phyloP scores from a whole-genome alignment of 2,797 vertebrate species.

The Dipus sagitta region DNA sequence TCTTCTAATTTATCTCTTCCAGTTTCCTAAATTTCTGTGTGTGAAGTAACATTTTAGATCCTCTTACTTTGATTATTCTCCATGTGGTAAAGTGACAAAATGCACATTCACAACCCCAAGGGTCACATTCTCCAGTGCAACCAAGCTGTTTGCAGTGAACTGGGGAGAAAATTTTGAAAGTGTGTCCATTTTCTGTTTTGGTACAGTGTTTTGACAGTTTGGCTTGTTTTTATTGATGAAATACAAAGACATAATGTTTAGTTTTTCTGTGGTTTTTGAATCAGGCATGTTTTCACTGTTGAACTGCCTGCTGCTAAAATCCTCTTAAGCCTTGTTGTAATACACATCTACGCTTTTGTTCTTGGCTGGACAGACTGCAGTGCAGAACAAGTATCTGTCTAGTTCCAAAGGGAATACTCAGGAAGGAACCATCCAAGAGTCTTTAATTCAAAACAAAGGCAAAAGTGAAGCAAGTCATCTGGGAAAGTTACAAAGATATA shows the following conservation, averaged over 20 bases:
- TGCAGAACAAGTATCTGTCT: slow-evolving; percentile 62
- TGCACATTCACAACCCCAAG: not conserved
- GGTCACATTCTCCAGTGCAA: slow-evolving; percentile 52
- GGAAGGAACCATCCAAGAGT: slow-evolving; percentile 62
- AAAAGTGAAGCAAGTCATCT: slow-evolving; percentile 60
- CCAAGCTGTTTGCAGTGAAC: slow-evolving; percentile 40
- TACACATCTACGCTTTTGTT: slow-evolving; percentile 26
- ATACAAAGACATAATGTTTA: slow-evolving; percentile 3
- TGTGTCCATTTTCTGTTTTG: not conserved
- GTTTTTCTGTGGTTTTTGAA: slow-evolving; percentile 54
- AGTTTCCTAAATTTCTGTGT: slow-evolving; percentile 61
- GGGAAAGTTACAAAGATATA: slow-evolving; percentile 59
- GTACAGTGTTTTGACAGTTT: slow-evolving; percentile 34
- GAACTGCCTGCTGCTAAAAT: slow-evolving; percentile 47
- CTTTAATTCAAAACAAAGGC: slow-evolving; percentile 75
- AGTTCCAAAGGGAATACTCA: slow-evolving; percentile 68
- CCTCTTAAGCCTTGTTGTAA: not conserved
- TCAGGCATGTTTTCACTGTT: slow-evolving; percentile 22
- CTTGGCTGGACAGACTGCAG: slow-evolving; percentile 53
- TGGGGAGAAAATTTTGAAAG: slow-evolving; percentile 42
- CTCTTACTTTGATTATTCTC: slow-evolving; percentile 64
- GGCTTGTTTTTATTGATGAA: slow-evolving; percentile 49
- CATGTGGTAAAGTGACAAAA: slow-evolving; percentile 58
- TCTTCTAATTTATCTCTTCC: slow-evolving; percentile 37
- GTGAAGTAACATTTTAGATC: slow-evolving; percentile 63